Conservation (phyloP, 2,888 invertebrate genomes). For the Aporophyla lueneburgensis region DNA sequence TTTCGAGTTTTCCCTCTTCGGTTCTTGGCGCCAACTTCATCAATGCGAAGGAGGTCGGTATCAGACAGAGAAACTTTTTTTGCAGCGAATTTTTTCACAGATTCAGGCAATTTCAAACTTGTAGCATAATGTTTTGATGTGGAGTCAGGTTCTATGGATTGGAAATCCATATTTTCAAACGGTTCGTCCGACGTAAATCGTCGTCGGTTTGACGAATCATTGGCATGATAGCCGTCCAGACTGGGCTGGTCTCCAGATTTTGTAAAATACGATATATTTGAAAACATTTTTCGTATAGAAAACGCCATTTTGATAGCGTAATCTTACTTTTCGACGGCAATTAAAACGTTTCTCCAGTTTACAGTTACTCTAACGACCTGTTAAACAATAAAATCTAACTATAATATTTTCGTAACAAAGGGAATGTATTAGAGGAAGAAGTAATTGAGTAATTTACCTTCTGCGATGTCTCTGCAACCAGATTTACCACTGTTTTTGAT, state of each 20-base stretch:
- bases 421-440: constrained; percentile 13
- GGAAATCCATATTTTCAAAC: constrained; percentile 71
- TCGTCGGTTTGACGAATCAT: constrained; percentile 42
- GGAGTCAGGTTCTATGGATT: constrained; percentile 81
- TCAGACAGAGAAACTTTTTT: constrained; percentile 85
- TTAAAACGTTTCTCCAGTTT: constrained; percentile 38
- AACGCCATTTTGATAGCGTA: constrained; percentile 82
- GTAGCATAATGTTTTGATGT: constrained; percentile 76
- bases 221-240: constrained; percentile 33
- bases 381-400: constrained; percentile 40
- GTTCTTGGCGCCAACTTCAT: constrained; percentile 60
- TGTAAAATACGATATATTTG: constrained; percentile 86
- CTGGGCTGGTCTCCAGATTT: constrained; percentile 75
- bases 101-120: constrained; percentile 76
- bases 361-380: constrained; percentile 52
- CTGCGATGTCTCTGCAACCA: constrained; percentile 51
- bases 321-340: constrained; percentile 27
- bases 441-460: constrained; percentile 65
- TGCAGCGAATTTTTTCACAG: constrained; percentile 74
- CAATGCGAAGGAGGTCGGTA: constrained; percentile 78
- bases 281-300: constrained; percentile 85
- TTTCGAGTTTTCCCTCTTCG: constrained; percentile 77
- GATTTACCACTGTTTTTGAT: constrained; percentile 53
- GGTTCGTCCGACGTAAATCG: constrained; percentile 63
- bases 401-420: constrained; percentile 57